Evolutionary conservation across 2,113 vertebrate species (phyloP).

Genomic region (Oophaga pumilio): DNA sequence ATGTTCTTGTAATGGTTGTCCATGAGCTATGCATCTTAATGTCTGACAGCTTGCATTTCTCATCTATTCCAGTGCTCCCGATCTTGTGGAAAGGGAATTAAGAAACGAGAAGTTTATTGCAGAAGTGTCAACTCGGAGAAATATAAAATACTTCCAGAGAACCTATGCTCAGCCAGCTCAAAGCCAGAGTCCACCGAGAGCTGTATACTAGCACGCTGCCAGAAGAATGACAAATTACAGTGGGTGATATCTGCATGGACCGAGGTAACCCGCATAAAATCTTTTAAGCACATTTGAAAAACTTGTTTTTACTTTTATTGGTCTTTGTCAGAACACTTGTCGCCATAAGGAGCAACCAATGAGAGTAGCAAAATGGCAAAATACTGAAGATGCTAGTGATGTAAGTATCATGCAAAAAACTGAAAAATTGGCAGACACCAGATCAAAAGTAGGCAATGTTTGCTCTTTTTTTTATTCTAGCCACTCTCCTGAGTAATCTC

Average conservation of each 20-base stretch:
- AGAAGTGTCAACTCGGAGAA: constrained; percentile 70
- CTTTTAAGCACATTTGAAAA: not conserved
- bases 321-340: not conserved
- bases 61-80: constrained; percentile 84
- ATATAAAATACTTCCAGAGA: constrained; percentile 76
- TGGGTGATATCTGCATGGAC: constrained; percentile 88
- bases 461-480: too few species aligned
- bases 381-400: not conserved
- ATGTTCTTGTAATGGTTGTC: constrained; percentile 20
- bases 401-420: not conserved
- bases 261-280: constrained; percentile 75
- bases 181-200: constrained; percentile 84
- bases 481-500: too few species aligned
- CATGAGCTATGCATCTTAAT: constrained; percentile 20
- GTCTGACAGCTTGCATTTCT: constrained; percentile 29
- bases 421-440: too few species aligned
- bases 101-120: constrained; percentile 85
- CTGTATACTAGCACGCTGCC: constrained; percentile 89
- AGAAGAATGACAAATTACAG: constrained; percentile 86
- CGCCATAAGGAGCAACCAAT: not conserved
- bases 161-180: constrained; percentile 74
- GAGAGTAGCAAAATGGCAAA: not conserved
- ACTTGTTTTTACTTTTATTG: not conserved
- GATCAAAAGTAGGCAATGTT: too few species aligned
- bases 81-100: constrained; percentile 89